Evolutionary conservation across 1,140 invertebrate species (phyloP).

Genomic region (Philaenus spumarius): DNA sequence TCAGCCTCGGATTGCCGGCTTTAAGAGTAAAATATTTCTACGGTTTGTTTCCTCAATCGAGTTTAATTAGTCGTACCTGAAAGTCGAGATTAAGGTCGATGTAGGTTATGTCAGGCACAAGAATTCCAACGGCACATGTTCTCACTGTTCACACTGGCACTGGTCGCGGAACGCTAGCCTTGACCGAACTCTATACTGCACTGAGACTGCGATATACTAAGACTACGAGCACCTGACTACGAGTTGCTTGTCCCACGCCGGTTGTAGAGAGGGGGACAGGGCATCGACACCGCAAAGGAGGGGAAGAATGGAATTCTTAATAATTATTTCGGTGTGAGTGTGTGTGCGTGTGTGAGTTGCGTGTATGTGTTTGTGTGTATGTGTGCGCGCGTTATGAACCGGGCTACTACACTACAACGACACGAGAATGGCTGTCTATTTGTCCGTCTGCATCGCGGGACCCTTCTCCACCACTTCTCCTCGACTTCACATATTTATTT

Average conservation of each 20-base stretch:
- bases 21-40: too few relatives aligned
- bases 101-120: background rate
- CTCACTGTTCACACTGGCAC: background rate
- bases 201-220: background rate
- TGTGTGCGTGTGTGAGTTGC: constrained; percentile 13
- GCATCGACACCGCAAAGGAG: constrained; percentile 19
- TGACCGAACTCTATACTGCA: constrained; percentile 1
- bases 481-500: too few relatives aligned
- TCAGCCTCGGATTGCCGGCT: too few relatives aligned
- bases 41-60: too few relatives aligned
- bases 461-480: too few relatives aligned
- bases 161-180: background rate
- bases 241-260: background rate
- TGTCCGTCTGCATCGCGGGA: background rate
- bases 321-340: constrained; percentile 22
- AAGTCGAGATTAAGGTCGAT: too few relatives aligned
- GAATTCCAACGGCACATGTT: constrained; percentile 15
- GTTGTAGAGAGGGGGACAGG: constrained; percentile 10
- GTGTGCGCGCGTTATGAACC: constrained; percentile 17
- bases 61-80: too few relatives aligned
- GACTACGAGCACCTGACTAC: constrained; percentile 1
- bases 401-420: constrained; percentile 16
- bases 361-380: constrained; percentile 4
- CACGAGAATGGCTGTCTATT: constrained; percentile 1
- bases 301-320: constrained; percentile 23